Conservation (phyloP, 2,797 vertebrate genomes). For the Xenentodon cancila region DNA sequence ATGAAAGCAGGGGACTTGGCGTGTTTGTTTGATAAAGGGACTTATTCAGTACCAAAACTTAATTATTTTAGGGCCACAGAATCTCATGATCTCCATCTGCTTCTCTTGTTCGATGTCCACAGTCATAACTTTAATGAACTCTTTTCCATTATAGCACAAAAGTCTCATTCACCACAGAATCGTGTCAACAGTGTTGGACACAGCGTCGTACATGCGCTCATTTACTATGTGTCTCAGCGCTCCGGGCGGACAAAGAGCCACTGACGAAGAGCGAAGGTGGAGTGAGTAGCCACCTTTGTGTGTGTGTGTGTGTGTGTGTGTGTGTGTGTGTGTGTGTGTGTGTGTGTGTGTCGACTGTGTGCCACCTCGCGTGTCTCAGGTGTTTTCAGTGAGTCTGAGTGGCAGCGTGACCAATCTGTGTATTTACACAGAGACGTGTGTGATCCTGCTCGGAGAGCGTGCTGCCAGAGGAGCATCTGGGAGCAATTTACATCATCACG, state of each 20-base stretch:
- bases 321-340: neutral
- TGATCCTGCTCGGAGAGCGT: constrained; percentile 2
- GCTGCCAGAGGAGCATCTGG: constrained; percentile 1
- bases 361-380: neutral
- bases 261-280: constrained; percentile 6
- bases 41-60: neutral
- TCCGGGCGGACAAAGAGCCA: constrained; percentile 9
- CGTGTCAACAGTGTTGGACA: constrained; percentile 10
- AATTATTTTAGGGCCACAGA: too few species aligned
- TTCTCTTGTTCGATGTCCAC: constrained; percentile 3
- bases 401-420: neutral
- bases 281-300: constrained; percentile 4
- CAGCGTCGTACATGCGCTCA: neutral
- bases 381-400: neutral
- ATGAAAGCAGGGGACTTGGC: neutral
- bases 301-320: neutral
- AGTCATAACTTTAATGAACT: constrained; percentile 4
- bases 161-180: constrained; percentile 9
- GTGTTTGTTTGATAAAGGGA: neutral
- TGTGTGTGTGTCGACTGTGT: too few species aligned
- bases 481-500: constrained; percentile 4
- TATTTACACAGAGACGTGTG: neutral
- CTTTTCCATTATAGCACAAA: neutral
- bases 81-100: neutral
- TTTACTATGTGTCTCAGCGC: constrained; percentile 1